Base-by-base conservation (phyloP, 2,113 vertebrate species). In the Psettodes erumei region DNA sequence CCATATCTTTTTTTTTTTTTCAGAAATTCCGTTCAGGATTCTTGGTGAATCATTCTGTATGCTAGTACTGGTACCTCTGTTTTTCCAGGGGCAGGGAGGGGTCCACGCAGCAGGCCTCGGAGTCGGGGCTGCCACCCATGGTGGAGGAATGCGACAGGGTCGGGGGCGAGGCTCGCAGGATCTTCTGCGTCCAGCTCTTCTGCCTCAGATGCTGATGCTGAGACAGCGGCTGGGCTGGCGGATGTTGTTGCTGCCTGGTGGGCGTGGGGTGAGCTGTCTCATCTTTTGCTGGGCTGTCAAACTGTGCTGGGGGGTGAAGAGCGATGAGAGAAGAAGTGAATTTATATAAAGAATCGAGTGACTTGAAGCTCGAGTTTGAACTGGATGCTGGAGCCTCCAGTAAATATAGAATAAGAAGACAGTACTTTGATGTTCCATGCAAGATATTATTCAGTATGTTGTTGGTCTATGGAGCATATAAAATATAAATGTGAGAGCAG, bases 161-260 rank as follows among this genome's bases (percentile, higher is more conserved):
- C 0, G 85, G 85, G 1, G 19, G 87, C 0, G 35, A 90, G 74
- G 3, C 70, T 10, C 94, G 95, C 82, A 96, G 72, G 85, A 95
- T 94, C 92, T 96, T 96, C 66, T 94, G 91, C 4, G 94, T 95
- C 95, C 96, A 96, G 90, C 95, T 96, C 79, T 95, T 96, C 90
- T 96, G 96, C 15, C 95, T 93, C 0, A 90, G 91, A 63, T 96
- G 95, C 77, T 90, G 85, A 19, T 82, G 79, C 61, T 81, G 79
- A 64, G 0, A 0, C 43, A 27, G 62, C 2, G 16, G 43, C 64
- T 84, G 87, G 15, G 47, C 35, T 3, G 23, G 55, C 11, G 73
- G 79, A 43, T 87, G 89, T 23, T 86, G 91, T 0, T 75, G 74
- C 77, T 86, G 86, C 51, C 79, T 84, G 30, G 77, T 86, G 72